Evolutionary conservation across 2,888 invertebrate genomes (phyloP), one percentile per base, ranked within the genome.

Genomic region (Thera obeliscata): DNA sequence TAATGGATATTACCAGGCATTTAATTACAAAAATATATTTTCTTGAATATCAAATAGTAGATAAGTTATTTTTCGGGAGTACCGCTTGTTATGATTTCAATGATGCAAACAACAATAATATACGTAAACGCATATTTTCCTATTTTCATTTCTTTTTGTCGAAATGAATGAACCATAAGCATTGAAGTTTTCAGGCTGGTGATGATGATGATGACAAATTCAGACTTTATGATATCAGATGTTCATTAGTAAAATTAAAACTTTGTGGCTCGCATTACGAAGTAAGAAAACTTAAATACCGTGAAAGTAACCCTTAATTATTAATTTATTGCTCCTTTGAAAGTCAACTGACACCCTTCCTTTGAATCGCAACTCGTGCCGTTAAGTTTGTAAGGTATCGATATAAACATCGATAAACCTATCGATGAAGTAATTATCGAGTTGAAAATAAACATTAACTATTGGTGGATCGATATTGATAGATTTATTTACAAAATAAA

Each of bases 251-350:
- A 36, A 61, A 60, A 52, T 60, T 50, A 38, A 52, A 50, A 62
- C 41, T 52, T 52, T 4, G 38, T 4, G 3, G 35, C 43, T 57
- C 59, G 43, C n/a, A 46, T 43, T 50, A 66, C 50, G 35, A 49
- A 50, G n/a, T 54, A 52, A 49, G 56, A 62, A 57, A 65, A 43
- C 38, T 49, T 57, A 57, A 59, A 36, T 49, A 61, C 61, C 43
- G 35, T 60, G 49, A 63, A 56, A 64, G 57, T 55, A 55, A 38
- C 56, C 8, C 50, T 62, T 65, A 69, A 64, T 68, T 64, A 68
- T 61, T 62, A 59, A 67, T 68, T 41, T 41, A 41, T 41, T 64
- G 61, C 60, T 36, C 49, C 69, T 66, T 71, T 74, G 67, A 66
- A 66, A 69, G 64, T 54, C 36, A 58, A 56, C 67, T 55, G 43